These are phyloP conservation scores for Camptogramma bilineatum DNA, from an alignment of 2,888 invertebrate species.

Conservation along the genomic window DNA sequence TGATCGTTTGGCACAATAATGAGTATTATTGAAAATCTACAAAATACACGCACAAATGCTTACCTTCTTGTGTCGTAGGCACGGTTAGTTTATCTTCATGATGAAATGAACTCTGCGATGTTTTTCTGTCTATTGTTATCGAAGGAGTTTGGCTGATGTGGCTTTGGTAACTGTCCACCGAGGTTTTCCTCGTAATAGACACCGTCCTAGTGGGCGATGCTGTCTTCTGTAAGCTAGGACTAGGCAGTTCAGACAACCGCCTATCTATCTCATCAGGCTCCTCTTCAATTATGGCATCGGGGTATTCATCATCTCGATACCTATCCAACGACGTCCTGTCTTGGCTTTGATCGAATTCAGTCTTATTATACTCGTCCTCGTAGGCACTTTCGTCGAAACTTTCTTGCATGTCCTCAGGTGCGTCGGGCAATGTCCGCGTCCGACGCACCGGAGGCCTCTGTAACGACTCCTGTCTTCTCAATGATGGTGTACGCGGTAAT, in stretches of 20 bases:
- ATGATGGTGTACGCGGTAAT: conserved; percentile 75
- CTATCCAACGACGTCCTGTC: conserved; percentile 77
- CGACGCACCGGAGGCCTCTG: conserved; percentile 80
- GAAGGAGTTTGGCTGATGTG: conserved; percentile 79
- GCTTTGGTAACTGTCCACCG: conserved; percentile 79
- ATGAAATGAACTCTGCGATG: conserved; percentile 80
- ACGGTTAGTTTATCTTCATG: conserved; percentile 84
- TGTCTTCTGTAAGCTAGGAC: conserved; percentile 69
- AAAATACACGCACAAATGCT: conserved; percentile 20
- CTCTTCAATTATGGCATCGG: conserved; percentile 72
- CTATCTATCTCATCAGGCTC: conserved; percentile 72
- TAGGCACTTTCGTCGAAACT: conserved; percentile 84
- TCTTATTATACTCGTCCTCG: conserved; percentile 83
- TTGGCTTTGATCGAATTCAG: conserved; percentile 78
- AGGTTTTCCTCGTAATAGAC: conserved; percentile 72
- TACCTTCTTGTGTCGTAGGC: conserved; percentile 77
- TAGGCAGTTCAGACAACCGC: conserved; percentile 65
- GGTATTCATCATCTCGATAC: conserved; percentile 77
- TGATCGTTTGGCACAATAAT: not conserved
- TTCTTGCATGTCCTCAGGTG: conserved; percentile 77
- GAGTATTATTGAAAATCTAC: not conserved
- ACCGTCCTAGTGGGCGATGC: conserved; percentile 74
- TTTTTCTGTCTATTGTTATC: conserved; percentile 71
- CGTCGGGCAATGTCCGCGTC: conserved; percentile 78
- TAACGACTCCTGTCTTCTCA: conserved; percentile 82